Conservation (phyloP, 2,797 vertebrate genomes). For the Aselliscus stoliczkanus region DNA sequence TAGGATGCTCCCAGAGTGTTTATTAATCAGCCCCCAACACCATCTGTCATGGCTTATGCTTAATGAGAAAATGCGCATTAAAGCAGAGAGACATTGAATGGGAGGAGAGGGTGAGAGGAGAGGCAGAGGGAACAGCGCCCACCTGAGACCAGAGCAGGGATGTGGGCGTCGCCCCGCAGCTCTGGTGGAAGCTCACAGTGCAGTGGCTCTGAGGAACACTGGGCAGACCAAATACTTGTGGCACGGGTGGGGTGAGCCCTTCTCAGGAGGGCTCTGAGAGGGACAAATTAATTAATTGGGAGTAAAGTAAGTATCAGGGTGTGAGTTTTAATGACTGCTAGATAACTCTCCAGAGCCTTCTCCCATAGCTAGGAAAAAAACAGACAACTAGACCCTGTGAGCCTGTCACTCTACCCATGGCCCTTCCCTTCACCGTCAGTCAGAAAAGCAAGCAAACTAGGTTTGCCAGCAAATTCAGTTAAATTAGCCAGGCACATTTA, state of each 20-base stretch:
- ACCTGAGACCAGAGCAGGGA: fast-evolving
- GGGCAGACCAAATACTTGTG: background rate
- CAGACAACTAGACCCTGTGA: background rate
- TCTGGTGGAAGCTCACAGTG: background rate
- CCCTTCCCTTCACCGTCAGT: background rate
- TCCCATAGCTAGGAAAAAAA: background rate
- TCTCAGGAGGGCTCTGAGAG: background rate
- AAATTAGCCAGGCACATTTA: background rate
- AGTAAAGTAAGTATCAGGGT: background rate
- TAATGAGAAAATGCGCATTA: conserved; percentile 34
- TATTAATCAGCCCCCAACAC: background rate
- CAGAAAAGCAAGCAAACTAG: background rate
- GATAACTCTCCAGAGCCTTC: background rate
- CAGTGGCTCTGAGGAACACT: background rate
- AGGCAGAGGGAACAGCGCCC: background rate
- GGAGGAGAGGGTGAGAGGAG: background rate
- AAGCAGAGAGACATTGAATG: background rate
- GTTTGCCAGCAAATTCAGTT: background rate
- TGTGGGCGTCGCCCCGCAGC: background rate
- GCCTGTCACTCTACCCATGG: fast-evolving
- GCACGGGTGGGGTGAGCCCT: background rate
- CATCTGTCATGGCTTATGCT: conserved; percentile 49
- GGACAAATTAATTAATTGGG: background rate
- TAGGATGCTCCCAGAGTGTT: background rate
- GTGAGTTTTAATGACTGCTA: background rate